Conservation (phyloP, 2,797 vertebrate genomes). For the Sebastes trivittatus region DNA sequence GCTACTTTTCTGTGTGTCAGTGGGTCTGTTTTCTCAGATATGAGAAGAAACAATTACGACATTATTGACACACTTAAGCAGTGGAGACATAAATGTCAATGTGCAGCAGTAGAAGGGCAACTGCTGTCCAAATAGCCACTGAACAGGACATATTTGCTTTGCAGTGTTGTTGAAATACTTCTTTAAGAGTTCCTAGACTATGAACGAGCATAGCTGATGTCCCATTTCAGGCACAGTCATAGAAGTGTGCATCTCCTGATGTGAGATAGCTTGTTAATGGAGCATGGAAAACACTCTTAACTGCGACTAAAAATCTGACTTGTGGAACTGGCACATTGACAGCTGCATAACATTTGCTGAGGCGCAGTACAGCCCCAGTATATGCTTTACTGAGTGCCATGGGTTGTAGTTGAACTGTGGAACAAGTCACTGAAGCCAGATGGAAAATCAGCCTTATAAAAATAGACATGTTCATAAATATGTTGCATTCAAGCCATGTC, state of each 20-base stretch:
- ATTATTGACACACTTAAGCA: not conserved
- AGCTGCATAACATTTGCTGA: conserved; percentile 32
- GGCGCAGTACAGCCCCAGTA: not conserved
- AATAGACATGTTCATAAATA: conserved; percentile 30
- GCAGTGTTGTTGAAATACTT: conserved; percentile 13
- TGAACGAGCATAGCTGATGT: conserved; percentile 38
- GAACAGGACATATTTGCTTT: conserved; percentile 23
- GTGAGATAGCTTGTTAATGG: conserved; percentile 56
- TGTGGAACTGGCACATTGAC: conserved; percentile 52
- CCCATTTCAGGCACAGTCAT: conserved; percentile 27
- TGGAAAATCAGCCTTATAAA: conserved; percentile 17
- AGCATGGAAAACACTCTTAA: conserved; percentile 31
- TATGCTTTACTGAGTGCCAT: conserved; percentile 19
- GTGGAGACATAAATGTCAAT: not conserved
- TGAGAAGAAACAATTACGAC: not conserved
- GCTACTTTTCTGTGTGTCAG: not conserved
- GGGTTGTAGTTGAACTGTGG: not conserved
- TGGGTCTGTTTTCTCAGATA: not conserved
- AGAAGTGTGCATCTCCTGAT: conserved; percentile 42
- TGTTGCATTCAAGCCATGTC: not conserved
- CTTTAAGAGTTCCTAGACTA: conserved; percentile 27
- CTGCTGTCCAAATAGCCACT: conserved; percentile 14
- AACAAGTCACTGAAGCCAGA: conserved; percentile 31
- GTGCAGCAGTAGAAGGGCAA: not conserved
- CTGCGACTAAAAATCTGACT: conserved; percentile 44